Conservation (phyloP, 2,888 invertebrate genomes). For the Strigamia maritima region DNA sequence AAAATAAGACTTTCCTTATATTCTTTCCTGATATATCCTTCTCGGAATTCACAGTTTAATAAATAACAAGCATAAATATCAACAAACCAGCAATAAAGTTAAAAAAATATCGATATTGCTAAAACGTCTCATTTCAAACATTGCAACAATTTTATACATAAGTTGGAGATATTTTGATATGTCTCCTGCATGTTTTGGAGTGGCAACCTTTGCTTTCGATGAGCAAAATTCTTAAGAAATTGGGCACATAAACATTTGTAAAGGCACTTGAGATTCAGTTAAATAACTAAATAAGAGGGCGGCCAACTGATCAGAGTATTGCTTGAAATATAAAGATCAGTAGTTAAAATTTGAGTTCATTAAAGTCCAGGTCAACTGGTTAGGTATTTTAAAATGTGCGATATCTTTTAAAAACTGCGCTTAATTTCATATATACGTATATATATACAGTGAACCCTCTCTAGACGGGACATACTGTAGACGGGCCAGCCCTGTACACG, state of each 20-base stretch:
- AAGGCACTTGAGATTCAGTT: constrained; percentile 23
- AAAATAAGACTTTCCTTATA: not conserved
- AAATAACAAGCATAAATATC: constrained; percentile 2
- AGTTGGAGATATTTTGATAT: not conserved
- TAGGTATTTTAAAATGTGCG: not conserved
- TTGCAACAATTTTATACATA: not conserved
- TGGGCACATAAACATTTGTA: constrained; percentile 8
- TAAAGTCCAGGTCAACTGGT: not conserved
- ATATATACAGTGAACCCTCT: no score
- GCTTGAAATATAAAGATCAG: not conserved
- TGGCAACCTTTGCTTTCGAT: not conserved
- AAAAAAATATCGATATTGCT: constrained; percentile 6
- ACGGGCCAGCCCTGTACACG: no score
- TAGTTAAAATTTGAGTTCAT: not conserved
- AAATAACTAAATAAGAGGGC: not conserved
- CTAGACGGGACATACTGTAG: no score
- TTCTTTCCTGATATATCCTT: not conserved
- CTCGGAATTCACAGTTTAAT: not conserved
- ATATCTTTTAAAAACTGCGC: not conserved
- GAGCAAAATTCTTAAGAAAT: constrained; percentile 1
- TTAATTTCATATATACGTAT: not conserved
- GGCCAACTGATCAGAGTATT: not conserved
- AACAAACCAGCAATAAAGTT: not conserved
- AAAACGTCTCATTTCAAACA: not conserved
- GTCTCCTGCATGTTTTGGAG: not conserved